Evolutionary conservation across 2,797 vertebrate genomes (phyloP).

Genomic region (Meriones psammophilus): DNA sequence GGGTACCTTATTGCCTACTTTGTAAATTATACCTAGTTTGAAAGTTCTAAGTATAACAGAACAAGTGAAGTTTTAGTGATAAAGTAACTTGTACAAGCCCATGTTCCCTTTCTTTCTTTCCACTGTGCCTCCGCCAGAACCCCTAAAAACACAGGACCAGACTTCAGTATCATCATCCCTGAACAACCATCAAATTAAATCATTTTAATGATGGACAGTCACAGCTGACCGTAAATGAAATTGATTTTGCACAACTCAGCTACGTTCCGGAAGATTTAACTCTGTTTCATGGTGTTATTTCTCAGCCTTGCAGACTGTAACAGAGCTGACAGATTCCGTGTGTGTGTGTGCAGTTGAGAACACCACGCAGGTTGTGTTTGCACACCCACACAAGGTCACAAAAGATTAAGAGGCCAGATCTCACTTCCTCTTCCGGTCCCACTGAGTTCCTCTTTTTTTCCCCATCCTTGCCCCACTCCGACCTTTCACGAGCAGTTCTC

Average conservation of each 20-base stretch:
- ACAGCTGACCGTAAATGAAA: background rate
- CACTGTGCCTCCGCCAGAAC: background rate
- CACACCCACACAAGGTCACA: background rate
- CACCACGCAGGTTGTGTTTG: fast-evolving
- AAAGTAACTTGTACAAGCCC: background rate
- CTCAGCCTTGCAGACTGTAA: background rate
- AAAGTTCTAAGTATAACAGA: background rate
- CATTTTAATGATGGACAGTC: background rate
- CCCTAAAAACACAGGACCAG: background rate
- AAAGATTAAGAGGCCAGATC: background rate
- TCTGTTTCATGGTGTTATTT: background rate
- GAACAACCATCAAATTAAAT: background rate
- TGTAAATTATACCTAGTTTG: background rate
- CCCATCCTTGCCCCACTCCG: background rate
- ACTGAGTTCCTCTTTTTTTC: background rate
- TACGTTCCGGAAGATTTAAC: background rate
- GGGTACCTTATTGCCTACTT: background rate
- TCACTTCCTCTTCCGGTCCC: background rate
- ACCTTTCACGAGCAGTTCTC: background rate
- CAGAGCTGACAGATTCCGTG: background rate
- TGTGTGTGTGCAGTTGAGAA: background rate
- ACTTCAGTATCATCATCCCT: background rate
- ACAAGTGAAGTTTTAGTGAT: background rate
- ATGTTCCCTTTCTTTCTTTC: background rate
- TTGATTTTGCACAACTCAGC: background rate